A percentile compares a stretch with the other conserved stretches of the same genome.
phyloP scores from a whole-genome alignment of 2,797 vertebrate species.

The Chaetophractus vellerosus region DNA sequence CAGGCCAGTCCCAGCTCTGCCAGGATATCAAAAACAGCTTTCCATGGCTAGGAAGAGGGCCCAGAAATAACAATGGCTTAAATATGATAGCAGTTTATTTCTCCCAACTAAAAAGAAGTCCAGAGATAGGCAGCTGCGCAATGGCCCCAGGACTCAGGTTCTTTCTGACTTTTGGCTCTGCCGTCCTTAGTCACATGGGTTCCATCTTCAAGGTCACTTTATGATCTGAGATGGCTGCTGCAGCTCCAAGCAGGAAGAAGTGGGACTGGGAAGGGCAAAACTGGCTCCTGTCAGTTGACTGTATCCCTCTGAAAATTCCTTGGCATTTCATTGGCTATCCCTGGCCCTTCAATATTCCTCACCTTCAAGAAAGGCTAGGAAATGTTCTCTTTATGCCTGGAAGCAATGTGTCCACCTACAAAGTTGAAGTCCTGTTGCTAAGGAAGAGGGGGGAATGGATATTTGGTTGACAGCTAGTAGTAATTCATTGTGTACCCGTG shows the following conservation, averaged over 20 bases:
- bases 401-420: neutral
- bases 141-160: neutral
- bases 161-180: neutral
- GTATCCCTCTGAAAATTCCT: neutral
- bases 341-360: neutral
- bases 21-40: neutral
- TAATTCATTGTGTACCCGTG: neutral
- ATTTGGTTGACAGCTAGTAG: neutral
- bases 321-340: neutral
- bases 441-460: neutral
- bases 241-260: neutral
- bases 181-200: neutral
- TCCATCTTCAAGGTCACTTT: constrained; percentile 7
- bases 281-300: neutral
- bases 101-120: neutral
- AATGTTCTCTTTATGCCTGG: neutral
- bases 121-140: accelerated
- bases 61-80: neutral
- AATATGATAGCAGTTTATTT: neutral
- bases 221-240: neutral
- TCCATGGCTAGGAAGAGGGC: neutral
- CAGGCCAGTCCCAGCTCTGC: neutral
- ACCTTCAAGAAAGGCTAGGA: neutral
- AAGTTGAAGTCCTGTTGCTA: neutral
- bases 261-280: neutral